phyloP scores from a whole-genome alignment of 2,797 vertebrate species.

The Remorina albescens region DNA sequence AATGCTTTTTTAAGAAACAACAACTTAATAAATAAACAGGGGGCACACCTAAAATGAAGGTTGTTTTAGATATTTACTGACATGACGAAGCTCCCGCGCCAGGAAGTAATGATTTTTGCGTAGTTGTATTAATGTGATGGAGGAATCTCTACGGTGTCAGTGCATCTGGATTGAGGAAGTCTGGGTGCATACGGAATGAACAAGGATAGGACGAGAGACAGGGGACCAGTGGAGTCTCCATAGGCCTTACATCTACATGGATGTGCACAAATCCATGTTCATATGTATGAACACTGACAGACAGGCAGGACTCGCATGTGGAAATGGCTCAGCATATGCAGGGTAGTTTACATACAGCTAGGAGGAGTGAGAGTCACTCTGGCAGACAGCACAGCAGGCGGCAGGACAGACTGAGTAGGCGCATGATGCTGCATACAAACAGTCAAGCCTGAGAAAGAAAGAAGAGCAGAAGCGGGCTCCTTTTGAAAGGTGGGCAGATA shows the following conservation, averaged over 20 bases:
- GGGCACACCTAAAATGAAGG: not conserved
- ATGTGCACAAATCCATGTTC: constrained; percentile 52
- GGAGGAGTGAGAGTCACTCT: constrained; percentile 46
- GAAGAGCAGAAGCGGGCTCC: not conserved
- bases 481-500: not conserved
- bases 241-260: constrained; percentile 54
- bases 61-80: not conserved
- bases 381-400: constrained; percentile 55
- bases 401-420: constrained; percentile 44
- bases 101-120: constrained; percentile 2
- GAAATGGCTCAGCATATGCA: constrained; percentile 40
- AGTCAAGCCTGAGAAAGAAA: no score
- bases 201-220: constrained; percentile 10
- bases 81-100: not conserved
- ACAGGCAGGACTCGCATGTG: constrained; percentile 24
- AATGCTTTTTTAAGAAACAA: no score
- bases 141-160: not conserved
- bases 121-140: constrained; percentile 3
- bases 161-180: constrained; percentile 13
- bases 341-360: constrained; percentile 52
- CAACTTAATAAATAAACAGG: no score
- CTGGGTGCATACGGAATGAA: not conserved
- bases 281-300: constrained; percentile 58
- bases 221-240: constrained; percentile 36
- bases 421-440: constrained; percentile 57